Percentiles rank a stretch among this genome's conserved stretches.
Evolutionary conservation across 2,888 invertebrate genomes (phyloP).

Genomic region (Spodoptera picta): DNA sequence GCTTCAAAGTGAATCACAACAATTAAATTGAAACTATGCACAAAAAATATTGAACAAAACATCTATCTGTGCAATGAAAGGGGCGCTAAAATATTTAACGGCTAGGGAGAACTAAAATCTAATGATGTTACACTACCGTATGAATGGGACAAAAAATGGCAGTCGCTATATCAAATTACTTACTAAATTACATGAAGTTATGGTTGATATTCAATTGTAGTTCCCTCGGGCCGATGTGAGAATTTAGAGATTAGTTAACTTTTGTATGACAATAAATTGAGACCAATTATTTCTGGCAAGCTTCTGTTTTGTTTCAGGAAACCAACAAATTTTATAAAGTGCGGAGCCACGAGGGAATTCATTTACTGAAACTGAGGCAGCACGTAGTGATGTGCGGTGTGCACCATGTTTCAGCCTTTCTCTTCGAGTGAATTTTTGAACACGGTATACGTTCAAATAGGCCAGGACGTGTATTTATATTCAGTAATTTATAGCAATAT

Average conservation of each 20-base stretch:
- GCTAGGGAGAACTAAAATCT: neutral
- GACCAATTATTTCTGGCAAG: constrained; percentile 17
- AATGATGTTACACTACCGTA: constrained; percentile 8
- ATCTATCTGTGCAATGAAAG: neutral
- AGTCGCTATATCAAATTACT: too few relatives aligned
- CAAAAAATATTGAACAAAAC: constrained; percentile 4
- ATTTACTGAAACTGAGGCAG: constrained; percentile 3
- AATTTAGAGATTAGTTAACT: neutral
- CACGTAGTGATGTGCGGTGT: neutral
- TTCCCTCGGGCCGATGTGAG: constrained; percentile 1
- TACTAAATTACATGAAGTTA: too few relatives aligned
- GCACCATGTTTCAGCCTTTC: constrained; percentile 16
- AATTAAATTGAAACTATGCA: neutral
- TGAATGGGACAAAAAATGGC: too few relatives aligned
- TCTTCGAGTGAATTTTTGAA: constrained; percentile 17
- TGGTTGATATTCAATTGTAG: neutral
- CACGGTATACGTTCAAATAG: neutral
- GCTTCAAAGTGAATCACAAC: constrained; percentile 1
- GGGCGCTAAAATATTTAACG: neutral
- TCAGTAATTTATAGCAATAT: too few relatives aligned
- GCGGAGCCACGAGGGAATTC: constrained; percentile 12
- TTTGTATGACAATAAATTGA: constrained; percentile 1
- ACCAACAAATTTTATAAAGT: too few relatives aligned
- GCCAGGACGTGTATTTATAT: too few relatives aligned
- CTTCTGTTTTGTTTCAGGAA: neutral